phyloP scores from a whole-genome alignment of 1,140 invertebrate genomes.

The Bombus pascuorum region DNA sequence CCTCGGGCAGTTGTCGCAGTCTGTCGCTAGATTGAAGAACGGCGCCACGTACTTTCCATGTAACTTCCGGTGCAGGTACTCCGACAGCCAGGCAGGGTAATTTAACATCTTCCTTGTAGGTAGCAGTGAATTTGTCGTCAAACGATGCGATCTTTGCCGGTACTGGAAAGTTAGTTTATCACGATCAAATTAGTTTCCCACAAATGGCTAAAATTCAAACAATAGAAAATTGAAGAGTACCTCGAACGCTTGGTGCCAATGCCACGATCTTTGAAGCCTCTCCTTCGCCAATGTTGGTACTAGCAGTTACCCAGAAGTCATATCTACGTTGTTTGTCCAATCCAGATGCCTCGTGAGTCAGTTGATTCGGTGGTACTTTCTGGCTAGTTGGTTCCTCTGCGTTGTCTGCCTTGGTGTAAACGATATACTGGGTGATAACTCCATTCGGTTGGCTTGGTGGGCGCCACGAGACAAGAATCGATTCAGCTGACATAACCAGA shows the following conservation, averaged over 20 bases:
- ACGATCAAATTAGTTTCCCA: slow-evolving; percentile 28
- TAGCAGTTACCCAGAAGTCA: slow-evolving; percentile 97
- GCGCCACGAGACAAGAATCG: slow-evolving; percentile 96
- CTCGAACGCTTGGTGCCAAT: slow-evolving; percentile 91
- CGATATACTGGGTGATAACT: slow-evolving; percentile 95
- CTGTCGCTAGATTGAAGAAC: slow-evolving; percentile 88
- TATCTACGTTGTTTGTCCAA: slow-evolving; percentile 91
- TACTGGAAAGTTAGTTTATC: slow-evolving; percentile 84
- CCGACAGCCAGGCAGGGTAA: slow-evolving; percentile 95
- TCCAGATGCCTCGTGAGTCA: slow-evolving; percentile 90
- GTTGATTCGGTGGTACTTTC: slow-evolving; percentile 85
- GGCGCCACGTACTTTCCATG: slow-evolving; percentile 91
- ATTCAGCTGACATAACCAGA: slow-evolving; percentile 93
- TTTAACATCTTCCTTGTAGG: slow-evolving; percentile 95
- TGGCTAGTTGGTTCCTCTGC: slow-evolving; percentile 87
- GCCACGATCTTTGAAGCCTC: slow-evolving; percentile 93
- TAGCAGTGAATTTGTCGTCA: slow-evolving; percentile 94
- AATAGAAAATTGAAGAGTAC: slow-evolving; percentile 59
- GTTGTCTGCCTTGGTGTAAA: slow-evolving; percentile 92
- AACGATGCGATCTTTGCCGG: slow-evolving; percentile 96
- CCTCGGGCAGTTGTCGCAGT: slow-evolving; percentile 92
- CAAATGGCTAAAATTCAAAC: no score
- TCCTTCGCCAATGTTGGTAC: slow-evolving; percentile 96
- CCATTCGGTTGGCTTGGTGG: slow-evolving; percentile 96
- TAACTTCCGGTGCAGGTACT: slow-evolving; percentile 92